Evolutionary conservation across 2,888 invertebrate species (phyloP).

Genomic region (Cephus spinipes): DNA sequence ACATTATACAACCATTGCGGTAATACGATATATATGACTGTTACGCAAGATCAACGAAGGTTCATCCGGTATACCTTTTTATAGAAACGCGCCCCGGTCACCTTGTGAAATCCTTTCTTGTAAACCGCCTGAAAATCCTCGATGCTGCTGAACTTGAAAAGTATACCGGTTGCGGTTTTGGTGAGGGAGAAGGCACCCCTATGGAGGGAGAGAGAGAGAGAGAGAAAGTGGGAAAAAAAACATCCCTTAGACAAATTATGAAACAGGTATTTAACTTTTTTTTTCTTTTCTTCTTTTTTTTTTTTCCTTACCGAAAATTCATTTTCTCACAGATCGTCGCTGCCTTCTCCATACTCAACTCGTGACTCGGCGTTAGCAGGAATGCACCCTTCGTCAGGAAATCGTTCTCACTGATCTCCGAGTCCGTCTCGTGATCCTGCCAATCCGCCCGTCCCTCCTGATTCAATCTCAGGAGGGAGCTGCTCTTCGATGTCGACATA

Average conservation of each 20-base stretch:
- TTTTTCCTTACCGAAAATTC: conserved; percentile 72
- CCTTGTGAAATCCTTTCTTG: conserved; percentile 88
- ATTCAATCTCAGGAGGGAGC: conserved; percentile 54
- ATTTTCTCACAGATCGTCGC: conserved; percentile 89
- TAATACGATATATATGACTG: not conserved
- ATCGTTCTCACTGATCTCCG: conserved; percentile 81
- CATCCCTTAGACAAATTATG: not conserved
- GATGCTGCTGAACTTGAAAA: conserved; percentile 88
- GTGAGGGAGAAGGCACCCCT: conserved; percentile 88
- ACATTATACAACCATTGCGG: not conserved
- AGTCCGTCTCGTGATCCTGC: conserved; percentile 77
- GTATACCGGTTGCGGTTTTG: conserved; percentile 88
- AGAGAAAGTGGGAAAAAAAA: conserved; percentile 19
- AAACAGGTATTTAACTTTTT: not conserved
- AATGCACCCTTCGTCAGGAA: conserved; percentile 87
- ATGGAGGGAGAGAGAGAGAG: conserved; percentile 33
- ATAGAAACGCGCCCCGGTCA: conserved; percentile 87
- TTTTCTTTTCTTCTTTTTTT: not conserved
- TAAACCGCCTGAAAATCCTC: conserved; percentile 89
- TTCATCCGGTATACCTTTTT: conserved; percentile 75
- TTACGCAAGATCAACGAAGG: not conserved
- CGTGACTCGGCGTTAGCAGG: conserved; percentile 86
- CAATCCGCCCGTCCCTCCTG: conserved; percentile 66
- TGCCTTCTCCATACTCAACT: conserved; percentile 87
- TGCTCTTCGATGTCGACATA: conserved; percentile 60